Evolutionary conservation across 2,888 invertebrate genomes (phyloP).

Genomic region (Charanyca ferruginea): DNA sequence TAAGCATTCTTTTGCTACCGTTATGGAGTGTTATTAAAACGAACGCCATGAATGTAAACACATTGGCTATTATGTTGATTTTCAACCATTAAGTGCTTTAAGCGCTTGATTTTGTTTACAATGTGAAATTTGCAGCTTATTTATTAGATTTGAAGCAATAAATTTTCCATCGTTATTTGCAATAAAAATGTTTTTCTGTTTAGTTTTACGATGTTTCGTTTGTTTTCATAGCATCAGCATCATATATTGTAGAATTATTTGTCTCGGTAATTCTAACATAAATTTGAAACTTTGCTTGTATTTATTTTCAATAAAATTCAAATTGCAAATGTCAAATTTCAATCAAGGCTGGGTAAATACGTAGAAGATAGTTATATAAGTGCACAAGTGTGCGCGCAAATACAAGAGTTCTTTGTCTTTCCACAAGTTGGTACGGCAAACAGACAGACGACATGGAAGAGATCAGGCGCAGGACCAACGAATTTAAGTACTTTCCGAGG

Average conservation of each 20-base stretch:
- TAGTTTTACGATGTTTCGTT: constrained; percentile 39
- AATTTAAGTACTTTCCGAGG: too few relatives aligned
- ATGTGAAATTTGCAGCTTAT: neutral
- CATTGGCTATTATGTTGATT: constrained; percentile 5
- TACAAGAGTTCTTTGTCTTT: neutral
- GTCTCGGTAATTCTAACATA: constrained; percentile 4
- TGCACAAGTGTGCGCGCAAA: too few relatives aligned
- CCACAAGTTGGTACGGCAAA: neutral
- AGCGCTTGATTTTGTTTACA: constrained; percentile 6
- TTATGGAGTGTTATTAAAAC: constrained; percentile 20
- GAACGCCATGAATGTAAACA: constrained; percentile 20
- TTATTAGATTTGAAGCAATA: constrained; percentile 7
- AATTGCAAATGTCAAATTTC: too few relatives aligned
- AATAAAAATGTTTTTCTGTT: constrained; percentile 44
- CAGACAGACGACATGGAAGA: neutral
- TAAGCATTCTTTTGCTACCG: constrained; percentile 48
- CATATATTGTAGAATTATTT: constrained; percentile 6
- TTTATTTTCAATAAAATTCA: too few relatives aligned
- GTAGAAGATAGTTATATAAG: too few relatives aligned
- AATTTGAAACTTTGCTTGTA: constrained; percentile 1
- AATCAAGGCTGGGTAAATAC: neutral
- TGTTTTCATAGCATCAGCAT: neutral
- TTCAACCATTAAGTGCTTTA: neutral
- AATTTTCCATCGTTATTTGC: constrained; percentile 1
- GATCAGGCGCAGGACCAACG: too few relatives aligned